Percentiles rank a stretch among this genome's conserved stretches.
These are phyloP conservation scores for Trilocha varians DNA, from an alignment of 2,888 invertebrate genomes.

Conservation along the genomic window DNA sequence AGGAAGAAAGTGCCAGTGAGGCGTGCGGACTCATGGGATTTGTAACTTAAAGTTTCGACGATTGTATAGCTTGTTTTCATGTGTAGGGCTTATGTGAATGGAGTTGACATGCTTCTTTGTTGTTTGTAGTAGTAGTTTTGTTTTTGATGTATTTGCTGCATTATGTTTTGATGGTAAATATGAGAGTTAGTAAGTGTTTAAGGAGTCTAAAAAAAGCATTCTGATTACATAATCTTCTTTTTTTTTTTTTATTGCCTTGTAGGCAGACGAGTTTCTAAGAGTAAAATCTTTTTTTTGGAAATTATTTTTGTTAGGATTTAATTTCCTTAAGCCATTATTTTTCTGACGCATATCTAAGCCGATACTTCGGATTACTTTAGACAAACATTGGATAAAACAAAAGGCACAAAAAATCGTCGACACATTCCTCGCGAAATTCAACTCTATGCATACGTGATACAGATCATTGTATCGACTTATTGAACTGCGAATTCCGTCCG, in stretches of 20 bases:
- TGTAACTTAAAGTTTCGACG: slow-evolving; percentile 22
- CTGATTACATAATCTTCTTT: too few species aligned
- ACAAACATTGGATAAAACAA: slow-evolving; percentile 6
- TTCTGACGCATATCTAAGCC: neutral
- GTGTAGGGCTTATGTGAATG: slow-evolving; percentile 1
- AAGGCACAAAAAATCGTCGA: slow-evolving; percentile 9
- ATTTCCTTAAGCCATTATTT: too few species aligned
- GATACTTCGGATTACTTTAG: neutral
- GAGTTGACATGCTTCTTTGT: neutral
- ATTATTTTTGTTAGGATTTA: too few species aligned
- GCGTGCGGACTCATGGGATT: slow-evolving; percentile 20
- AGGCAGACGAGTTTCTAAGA: too few species aligned
- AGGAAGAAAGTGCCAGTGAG: slow-evolving; percentile 8
- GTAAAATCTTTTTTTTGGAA: too few species aligned
- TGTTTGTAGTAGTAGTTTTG: neutral
- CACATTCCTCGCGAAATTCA: slow-evolving; percentile 10
- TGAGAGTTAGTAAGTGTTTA: too few species aligned
- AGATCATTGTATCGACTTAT: slow-evolving; percentile 2
- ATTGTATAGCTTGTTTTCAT: slow-evolving; percentile 9
- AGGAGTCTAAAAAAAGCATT: too few species aligned
- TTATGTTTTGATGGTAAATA: too few species aligned
- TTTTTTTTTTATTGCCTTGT: too few species aligned
- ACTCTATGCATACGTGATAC: slow-evolving; percentile 7
- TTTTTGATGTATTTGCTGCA: too few species aligned
- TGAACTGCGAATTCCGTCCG: slow-evolving; percentile 9